Evolutionary conservation across 2,888 invertebrate genomes (phyloP).

Genomic region (Conistra vaccinii): DNA sequence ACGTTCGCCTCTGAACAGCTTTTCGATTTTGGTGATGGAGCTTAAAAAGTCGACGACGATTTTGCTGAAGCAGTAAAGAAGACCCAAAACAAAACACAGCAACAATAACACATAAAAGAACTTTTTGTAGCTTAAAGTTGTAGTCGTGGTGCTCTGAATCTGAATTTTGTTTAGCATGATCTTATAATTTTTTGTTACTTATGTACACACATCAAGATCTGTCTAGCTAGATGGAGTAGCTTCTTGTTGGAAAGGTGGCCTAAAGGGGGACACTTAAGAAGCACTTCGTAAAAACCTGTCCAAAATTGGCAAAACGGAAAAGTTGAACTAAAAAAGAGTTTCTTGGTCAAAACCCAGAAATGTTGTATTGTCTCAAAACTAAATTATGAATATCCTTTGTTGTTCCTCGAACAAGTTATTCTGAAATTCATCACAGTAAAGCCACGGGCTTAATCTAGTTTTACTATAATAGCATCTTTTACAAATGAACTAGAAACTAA

Average conservation of each 20-base stretch:
- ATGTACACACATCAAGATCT: neutral
- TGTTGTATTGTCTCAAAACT: neutral
- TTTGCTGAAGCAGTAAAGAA: no score
- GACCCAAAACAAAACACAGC: no score
- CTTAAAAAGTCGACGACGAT: no score
- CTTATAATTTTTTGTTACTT: neutral
- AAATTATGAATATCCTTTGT: neutral
- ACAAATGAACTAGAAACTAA: slow-evolving; percentile 43
- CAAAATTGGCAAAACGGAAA: neutral
- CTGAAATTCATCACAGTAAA: neutral
- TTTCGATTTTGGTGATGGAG: no score
- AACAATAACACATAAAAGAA: neutral
- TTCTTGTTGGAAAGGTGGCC: neutral
- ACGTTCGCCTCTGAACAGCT: no score
- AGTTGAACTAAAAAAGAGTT: neutral
- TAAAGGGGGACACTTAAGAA: no score
- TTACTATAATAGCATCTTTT: neutral
- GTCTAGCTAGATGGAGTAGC: neutral
- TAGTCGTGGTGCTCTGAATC: no score
- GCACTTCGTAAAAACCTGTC: neutral
- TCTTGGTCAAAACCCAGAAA: no score
- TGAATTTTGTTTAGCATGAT: neutral
- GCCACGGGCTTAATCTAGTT: slow-evolving; percentile 1
- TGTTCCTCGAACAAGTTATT: neutral
- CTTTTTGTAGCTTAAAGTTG: neutral